A percentile compares a stretch with the other conserved stretches of the same genome.
Evolutionary conservation across 1,140 invertebrate species (phyloP).

Genomic region (Macrobrachium rosenbergii): DNA sequence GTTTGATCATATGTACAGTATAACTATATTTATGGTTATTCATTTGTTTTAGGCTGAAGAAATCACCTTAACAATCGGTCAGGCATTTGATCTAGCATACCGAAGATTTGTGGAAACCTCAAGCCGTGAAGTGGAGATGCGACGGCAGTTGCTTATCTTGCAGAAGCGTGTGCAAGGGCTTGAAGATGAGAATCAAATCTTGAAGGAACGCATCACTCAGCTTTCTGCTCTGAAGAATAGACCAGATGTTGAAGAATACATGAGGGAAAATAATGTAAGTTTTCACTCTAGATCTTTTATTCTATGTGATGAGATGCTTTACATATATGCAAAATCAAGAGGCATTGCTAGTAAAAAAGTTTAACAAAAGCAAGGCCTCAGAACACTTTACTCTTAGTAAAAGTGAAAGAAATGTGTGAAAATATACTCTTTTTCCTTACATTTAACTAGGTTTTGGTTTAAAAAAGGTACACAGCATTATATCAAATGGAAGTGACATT

Average conservation of each 20-base stretch:
- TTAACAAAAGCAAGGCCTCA: too few species aligned
- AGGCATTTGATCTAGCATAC: slow-evolving; percentile 98
- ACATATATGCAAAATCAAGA: too few species aligned
- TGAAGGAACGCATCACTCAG: slow-evolving; percentile 51
- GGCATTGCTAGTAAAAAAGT: too few species aligned
- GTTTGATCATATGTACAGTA: slow-evolving; percentile 5
- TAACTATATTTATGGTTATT: slow-evolving; percentile 41
- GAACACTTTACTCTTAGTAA: too few species aligned
- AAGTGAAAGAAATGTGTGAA: too few species aligned
- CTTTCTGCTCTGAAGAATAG: slow-evolving; percentile 54
- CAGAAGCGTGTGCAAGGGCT: slow-evolving; percentile 77
- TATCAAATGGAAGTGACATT: too few species aligned
- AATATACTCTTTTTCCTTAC: too few species aligned
- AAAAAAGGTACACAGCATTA: too few species aligned
- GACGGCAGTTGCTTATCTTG: slow-evolving; percentile 79
- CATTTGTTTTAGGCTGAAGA: slow-evolving; percentile 82
- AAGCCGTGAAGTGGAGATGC: slow-evolving; percentile 81
- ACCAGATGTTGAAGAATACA: slow-evolving; percentile 56
- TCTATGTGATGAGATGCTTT: neutral
- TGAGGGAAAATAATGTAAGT: slow-evolving; percentile 61
- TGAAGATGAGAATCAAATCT: slow-evolving; percentile 48
- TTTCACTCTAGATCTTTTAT: neutral
- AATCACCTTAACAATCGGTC: slow-evolving; percentile 96
- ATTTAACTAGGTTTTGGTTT: too few species aligned
- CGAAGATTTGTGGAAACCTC: slow-evolving; percentile 83